A percentile compares a stretch with the other conserved stretches of the same genome.
These are phyloP conservation scores for Falcunculus frontatus DNA, from an alignment of 2,113 vertebrate species.

Conservation along the genomic window DNA sequence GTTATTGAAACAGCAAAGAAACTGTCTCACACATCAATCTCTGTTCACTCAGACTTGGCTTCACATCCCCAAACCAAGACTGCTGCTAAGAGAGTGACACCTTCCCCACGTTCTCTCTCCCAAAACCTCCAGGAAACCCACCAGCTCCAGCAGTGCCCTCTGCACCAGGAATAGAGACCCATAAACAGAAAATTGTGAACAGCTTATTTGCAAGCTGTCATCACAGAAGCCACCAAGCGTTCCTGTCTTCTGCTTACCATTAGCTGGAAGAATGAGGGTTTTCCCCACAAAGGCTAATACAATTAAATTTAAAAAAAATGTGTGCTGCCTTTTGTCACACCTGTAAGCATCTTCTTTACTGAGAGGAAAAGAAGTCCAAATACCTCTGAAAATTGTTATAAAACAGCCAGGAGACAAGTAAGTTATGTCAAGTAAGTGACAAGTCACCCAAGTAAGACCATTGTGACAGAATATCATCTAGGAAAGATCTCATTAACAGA, in stretches of 20 bases:
- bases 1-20: not conserved
- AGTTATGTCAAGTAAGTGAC: not conserved
- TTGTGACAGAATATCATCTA: not conserved
- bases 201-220: not conserved
- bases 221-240: not conserved
- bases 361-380: not conserved
- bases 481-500: not conserved
- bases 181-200: not conserved
- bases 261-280: not conserved
- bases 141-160: not conserved
- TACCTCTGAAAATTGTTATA: not conserved
- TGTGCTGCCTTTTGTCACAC: not conserved
- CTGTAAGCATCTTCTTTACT: not conserved
- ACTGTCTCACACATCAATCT: not conserved
- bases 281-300: not conserved
- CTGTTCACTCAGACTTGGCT: not conserved
- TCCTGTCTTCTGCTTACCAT: not conserved
- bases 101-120: not conserved
- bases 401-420: not conserved
- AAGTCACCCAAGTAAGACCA: not conserved
- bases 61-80: accelerated
- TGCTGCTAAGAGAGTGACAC: accelerated
- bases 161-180: not conserved
- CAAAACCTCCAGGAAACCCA: not conserved
- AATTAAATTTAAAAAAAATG: not conserved